Evolutionary conservation across 2,888 invertebrate genomes (phyloP).

Genomic region (Eupithecia tripunctaria): DNA sequence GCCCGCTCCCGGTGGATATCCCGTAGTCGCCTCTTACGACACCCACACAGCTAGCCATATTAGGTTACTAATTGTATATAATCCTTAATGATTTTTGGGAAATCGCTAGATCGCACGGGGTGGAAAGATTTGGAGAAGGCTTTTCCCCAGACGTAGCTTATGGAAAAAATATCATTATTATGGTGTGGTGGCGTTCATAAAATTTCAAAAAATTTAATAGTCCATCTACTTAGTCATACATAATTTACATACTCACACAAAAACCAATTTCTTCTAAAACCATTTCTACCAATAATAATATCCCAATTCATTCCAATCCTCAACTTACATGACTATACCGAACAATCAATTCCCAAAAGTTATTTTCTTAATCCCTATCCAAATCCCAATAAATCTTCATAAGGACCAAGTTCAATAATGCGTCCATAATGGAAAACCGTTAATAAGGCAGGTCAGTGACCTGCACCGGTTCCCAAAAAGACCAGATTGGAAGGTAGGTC

Average conservation of each 20-base stretch:
- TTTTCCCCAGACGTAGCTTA: too few species aligned
- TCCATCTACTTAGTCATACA: too few species aligned
- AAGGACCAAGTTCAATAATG: slow-evolving; percentile 25
- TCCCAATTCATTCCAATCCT: slow-evolving; percentile 7
- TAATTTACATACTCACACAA: background rate
- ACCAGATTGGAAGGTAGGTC: slow-evolving; percentile 1
- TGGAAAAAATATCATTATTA: too few species aligned
- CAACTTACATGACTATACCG: slow-evolving; percentile 10
- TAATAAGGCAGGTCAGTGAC: slow-evolving; percentile 30
- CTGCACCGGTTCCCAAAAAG: slow-evolving; percentile 30
- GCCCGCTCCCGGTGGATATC: too few species aligned
- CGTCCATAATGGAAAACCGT: slow-evolving; percentile 33
- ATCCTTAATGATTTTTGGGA: too few species aligned
- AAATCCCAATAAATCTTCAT: slow-evolving; percentile 29
- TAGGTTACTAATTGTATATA: too few species aligned
- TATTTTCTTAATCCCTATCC: slow-evolving; percentile 22
- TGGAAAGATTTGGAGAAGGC: too few species aligned
- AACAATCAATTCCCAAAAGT: slow-evolving; percentile 18
- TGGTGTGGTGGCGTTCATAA: too few species aligned
- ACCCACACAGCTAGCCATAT: too few species aligned
- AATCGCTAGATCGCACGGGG: too few species aligned
- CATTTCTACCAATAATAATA: background rate
- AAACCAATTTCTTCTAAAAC: background rate
- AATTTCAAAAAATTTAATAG: too few species aligned
- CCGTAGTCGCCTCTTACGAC: too few species aligned